These are phyloP conservation scores for Nomada hirtipes DNA, from an alignment of 2,888 invertebrate genomes.

Conservation along the genomic window DNA sequence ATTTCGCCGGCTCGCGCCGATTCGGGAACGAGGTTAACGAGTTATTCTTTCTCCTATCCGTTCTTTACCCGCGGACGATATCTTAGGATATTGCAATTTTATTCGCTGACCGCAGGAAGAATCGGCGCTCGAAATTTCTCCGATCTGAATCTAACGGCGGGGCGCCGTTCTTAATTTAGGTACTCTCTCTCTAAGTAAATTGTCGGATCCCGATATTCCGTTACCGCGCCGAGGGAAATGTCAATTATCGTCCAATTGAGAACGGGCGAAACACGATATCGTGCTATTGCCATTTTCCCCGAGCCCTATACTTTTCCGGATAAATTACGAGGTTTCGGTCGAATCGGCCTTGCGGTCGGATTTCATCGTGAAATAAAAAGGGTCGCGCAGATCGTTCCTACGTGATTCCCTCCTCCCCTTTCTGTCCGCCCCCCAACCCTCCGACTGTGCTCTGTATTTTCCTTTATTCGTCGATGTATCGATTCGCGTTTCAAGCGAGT, in stretches of 20 bases:
- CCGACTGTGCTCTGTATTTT: constrained; percentile 42
- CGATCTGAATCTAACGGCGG: neutral
- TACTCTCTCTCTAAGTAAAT: constrained; percentile 34
- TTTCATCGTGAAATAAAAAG: constrained; percentile 67
- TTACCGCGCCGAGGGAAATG: constrained; percentile 13
- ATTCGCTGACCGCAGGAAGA: neutral
- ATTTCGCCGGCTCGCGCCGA: neutral
- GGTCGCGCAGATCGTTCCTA: constrained; percentile 49
- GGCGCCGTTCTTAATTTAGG: constrained; percentile 12
- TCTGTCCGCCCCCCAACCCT: constrained; percentile 6
- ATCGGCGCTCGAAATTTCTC: neutral
- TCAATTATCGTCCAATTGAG: constrained; percentile 66
- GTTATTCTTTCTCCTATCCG: neutral
- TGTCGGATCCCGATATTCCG: constrained; percentile 28
- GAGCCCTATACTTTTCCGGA: constrained; percentile 61
- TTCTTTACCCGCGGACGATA: neutral
- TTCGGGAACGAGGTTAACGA: constrained; percentile 8
- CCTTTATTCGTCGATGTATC: constrained; percentile 58
- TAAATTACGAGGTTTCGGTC: constrained; percentile 64
- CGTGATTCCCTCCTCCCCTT: constrained; percentile 14
- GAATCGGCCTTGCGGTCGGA: constrained; percentile 59
- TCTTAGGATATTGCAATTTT: neutral
- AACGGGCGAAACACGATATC: constrained; percentile 64
- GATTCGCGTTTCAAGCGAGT: constrained; percentile 54
- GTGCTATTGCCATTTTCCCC: constrained; percentile 36